phyloP scores from a whole-genome alignment of 1,140 invertebrate genomes.

The Eumaeus atala region DNA sequence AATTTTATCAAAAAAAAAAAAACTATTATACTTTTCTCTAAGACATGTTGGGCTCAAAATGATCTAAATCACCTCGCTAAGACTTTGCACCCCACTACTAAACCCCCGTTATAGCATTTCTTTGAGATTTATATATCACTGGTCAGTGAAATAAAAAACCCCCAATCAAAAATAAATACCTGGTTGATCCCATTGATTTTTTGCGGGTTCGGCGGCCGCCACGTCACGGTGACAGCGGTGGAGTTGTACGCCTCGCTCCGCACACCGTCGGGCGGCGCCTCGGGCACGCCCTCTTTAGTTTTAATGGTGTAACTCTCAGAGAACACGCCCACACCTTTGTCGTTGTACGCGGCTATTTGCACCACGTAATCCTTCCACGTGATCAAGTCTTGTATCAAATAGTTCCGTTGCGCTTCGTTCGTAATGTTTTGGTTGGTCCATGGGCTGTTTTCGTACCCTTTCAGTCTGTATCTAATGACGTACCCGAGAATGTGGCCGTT shows the following conservation, averaged over 20 bases:
- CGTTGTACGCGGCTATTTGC: constrained; percentile 97
- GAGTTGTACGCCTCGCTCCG: constrained; percentile 89
- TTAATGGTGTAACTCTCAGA: constrained; percentile 94
- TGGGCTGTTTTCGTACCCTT: constrained; percentile 91
- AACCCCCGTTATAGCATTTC: too few relatives aligned
- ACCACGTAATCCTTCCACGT: constrained; percentile 99
- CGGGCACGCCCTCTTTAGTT: constrained; percentile 95
- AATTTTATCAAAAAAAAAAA: too few relatives aligned
- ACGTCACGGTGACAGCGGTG: constrained; percentile 87
- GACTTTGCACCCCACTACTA: too few relatives aligned
- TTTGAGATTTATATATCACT: too few relatives aligned
- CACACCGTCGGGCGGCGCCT: constrained; percentile 90
- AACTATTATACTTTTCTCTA: too few relatives aligned
- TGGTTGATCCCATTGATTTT: constrained; percentile 99
- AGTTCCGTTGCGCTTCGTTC: constrained; percentile 94
- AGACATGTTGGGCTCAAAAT: too few relatives aligned
- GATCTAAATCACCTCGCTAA: too few relatives aligned
- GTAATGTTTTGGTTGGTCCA: constrained; percentile 94
- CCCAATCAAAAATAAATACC: constrained; percentile 41
- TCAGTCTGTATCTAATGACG: constrained; percentile 91
- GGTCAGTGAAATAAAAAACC: too few relatives aligned
- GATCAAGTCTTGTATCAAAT: constrained; percentile 93
- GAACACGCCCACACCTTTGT: constrained; percentile 95
- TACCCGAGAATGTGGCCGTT: constrained; percentile 97
- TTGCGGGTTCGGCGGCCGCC: constrained; percentile 95